Percentiles rank a stretch among this genome's conserved stretches.
Conservation (phyloP, 2,888 invertebrate species). For the Galerucella nymphaeae region DNA sequence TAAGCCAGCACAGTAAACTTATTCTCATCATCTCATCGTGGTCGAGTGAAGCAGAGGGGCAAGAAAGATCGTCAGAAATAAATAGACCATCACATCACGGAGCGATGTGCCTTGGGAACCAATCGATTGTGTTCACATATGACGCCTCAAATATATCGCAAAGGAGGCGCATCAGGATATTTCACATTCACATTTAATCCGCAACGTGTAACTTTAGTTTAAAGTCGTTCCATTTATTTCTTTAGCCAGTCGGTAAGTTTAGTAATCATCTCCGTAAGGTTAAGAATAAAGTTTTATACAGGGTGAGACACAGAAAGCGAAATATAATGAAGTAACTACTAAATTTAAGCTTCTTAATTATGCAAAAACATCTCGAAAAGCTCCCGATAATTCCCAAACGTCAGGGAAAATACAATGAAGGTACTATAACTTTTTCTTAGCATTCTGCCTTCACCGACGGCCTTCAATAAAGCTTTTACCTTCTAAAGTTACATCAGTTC, state of each 20-base stretch:
- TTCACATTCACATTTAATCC: constrained; percentile 21
- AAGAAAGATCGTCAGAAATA: constrained; percentile 27
- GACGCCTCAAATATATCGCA: constrained; percentile 49
- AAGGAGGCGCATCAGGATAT: constrained; percentile 22
- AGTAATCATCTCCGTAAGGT: background rate
- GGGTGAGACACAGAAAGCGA: no score
- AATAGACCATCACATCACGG: constrained; percentile 54
- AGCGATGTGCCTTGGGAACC: constrained; percentile 60
- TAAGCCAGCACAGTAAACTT: constrained; percentile 26
- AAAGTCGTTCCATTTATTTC: background rate
- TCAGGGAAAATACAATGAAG: no score
- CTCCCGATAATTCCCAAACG: no score
- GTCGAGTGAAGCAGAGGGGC: constrained; percentile 13
- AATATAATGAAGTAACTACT: no score
- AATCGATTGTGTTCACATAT: constrained; percentile 62
- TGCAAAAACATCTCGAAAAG: no score
- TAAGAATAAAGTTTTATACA: no score
- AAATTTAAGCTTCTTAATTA: no score
- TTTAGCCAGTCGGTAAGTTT: background rate
- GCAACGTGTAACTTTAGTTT: background rate
- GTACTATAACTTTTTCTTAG: no score
- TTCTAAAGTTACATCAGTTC: no score
- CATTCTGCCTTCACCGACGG: no score
- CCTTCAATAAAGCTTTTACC: no score
- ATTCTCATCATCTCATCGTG: constrained; percentile 26